Evolutionary conservation across 2,888 invertebrate genomes (phyloP).

Genomic region (Fabriciana adippe): DNA sequence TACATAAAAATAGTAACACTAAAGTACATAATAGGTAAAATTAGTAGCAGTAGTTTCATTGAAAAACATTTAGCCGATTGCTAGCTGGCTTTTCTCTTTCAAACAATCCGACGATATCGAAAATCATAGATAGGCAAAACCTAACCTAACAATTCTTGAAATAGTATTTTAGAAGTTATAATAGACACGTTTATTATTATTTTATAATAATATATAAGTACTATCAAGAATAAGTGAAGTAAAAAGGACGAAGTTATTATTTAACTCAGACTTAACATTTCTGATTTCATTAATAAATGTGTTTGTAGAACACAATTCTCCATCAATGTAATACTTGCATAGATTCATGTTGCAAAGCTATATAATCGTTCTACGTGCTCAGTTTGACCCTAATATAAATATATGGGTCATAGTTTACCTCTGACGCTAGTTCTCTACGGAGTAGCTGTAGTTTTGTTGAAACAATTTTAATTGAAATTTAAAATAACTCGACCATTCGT

Average conservation of each 20-base stretch:
- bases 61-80: too few relatives aligned
- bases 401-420: conserved; percentile 62
- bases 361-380: conserved; percentile 51
- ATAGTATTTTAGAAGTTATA: too few relatives aligned
- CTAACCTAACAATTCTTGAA: too few relatives aligned
- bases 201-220: not conserved
- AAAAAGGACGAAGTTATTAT: too few relatives aligned
- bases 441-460: conserved; percentile 49
- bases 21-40: too few relatives aligned
- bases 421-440: conserved; percentile 37
- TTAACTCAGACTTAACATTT: too few relatives aligned
- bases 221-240: too few relatives aligned
- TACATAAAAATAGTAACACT: too few relatives aligned
- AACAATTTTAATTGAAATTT: conserved; percentile 62
- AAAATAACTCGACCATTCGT: conserved; percentile 41
- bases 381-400: conserved; percentile 71
- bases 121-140: too few relatives aligned
- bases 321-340: conserved; percentile 11
- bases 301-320: not conserved
- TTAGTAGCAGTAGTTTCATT: too few relatives aligned
- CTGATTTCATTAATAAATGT: not conserved
- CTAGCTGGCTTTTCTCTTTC: too few relatives aligned
- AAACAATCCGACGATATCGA: too few relatives aligned
- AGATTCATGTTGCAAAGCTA: conserved; percentile 42
- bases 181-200: not conserved